Percentiles rank a stretch among this genome's conserved stretches.
Conservation (phyloP, 2,797 vertebrate species). For the Lepus townsendii region DNA sequence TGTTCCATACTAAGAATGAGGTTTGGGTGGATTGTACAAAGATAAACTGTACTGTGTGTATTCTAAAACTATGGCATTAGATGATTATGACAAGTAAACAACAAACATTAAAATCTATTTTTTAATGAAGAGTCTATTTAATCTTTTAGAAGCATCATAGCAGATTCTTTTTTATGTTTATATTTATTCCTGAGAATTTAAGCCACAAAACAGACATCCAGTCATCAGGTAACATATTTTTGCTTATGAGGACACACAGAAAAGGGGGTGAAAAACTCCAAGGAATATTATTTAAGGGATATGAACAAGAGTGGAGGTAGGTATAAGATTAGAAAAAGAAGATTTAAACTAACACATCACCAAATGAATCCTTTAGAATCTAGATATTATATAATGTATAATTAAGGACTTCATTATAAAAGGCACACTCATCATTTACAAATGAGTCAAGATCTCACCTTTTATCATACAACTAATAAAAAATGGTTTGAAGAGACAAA, state of each 20-base stretch:
- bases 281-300: neutral
- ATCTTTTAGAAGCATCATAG: constrained; percentile 17
- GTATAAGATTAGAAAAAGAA: neutral
- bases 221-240: neutral
- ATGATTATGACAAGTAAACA: constrained; percentile 52
- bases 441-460: neutral
- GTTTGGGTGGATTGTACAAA: constrained; percentile 30
- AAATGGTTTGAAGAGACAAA: neutral
- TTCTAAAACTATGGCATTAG: constrained; percentile 15
- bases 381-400: neutral
- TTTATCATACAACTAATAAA: neutral
- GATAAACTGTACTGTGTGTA: neutral
- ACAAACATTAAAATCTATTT: neutral
- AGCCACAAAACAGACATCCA: neutral
- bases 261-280: neutral
- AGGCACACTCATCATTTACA: constrained; percentile 16
- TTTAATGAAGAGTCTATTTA: neutral
- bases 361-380: neutral
- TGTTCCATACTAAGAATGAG: constrained; percentile 24
- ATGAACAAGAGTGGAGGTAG: too few relatives aligned
- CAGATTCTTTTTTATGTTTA: neutral
- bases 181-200: constrained; percentile 17
- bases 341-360: neutral
- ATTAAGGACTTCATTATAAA: neutral
- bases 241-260: neutral